Base-by-base conservation (phyloP, 1,140 invertebrate species). In the Oreohelix idahoensis region DNA sequence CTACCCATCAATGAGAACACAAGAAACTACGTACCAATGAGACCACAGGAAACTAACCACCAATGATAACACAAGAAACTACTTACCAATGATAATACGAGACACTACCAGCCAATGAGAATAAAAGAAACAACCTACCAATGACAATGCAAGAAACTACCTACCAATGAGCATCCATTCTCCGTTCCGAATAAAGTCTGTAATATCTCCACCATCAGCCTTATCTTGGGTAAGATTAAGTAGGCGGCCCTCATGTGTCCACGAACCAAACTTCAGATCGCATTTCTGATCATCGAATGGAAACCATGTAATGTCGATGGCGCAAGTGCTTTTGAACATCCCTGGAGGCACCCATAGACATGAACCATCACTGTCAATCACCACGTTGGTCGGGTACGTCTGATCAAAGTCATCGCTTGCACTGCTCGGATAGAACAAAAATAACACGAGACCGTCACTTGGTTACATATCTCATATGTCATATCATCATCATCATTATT, bases 221-320 rank as follows among this genome's bases (percentile, higher is more conserved):
- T 96, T 96, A 94, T 97, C 96, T 88, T 98, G 94, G 92, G 97
- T 96, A 85, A 99, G 95, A 93, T 99, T 97, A 92, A 99, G 94
- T 95, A 98, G 87, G 58, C 86, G 79, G 0, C 90, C 90, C 49
- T 89, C 89, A 75, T 92, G 86, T 5, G 90, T 91, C 92, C 92
- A 93, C 11, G 91, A 90, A 15, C 92, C 92, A 83, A 93, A 92
- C 86, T 93, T 99, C 95, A 99, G 97, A 91, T 97, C 96, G 93
- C 98, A 99, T 89, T 96, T 95, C 94, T 99, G 98, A 93, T 99
- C 98, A 93, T 99, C 98, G 93, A 99, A 99, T 78, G 98, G 98
- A 94, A 99, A 99, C 97, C 98, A 99, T 84, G 97, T 98, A 93
- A 99, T 99, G 94, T 99, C 98, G 91, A 99, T 99, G 93, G 98